Evolutionary conservation across 1,140 invertebrate species (phyloP).

Genomic region (Marisa cornuarietis): DNA sequence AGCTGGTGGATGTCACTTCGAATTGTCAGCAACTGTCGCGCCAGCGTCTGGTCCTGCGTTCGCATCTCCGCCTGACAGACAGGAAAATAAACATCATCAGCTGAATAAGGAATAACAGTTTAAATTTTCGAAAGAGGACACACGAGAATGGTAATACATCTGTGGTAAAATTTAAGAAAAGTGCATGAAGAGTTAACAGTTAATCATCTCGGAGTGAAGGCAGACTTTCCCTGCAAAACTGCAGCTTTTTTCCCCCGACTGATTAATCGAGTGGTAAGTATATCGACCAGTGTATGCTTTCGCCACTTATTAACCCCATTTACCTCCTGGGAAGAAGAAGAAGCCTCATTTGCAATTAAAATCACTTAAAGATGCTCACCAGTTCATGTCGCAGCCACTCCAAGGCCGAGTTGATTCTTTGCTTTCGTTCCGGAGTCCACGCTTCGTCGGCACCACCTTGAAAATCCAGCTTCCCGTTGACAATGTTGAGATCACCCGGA

Average conservation of each 20-base stretch:
- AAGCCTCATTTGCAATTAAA: not conserved
- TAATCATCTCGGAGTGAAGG: too few species aligned
- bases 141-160: not conserved
- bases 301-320: too few species aligned
- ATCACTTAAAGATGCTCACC: slow-evolving; percentile 24
- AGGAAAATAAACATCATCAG: not conserved
- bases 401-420: slow-evolving; percentile 29
- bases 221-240: too few species aligned
- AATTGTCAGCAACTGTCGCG: slow-evolving; percentile 49
- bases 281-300: too few species aligned
- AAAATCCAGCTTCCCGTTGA: slow-evolving; percentile 12
- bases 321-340: too few species aligned
- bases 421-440: slow-evolving; percentile 27
- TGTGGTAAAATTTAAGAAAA: too few species aligned
- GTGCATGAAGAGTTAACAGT: too few species aligned
- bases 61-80: slow-evolving; percentile 54
- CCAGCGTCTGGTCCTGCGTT: slow-evolving; percentile 52
- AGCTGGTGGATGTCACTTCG: slow-evolving; percentile 54
- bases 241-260: too few species aligned
- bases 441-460: slow-evolving; percentile 10
- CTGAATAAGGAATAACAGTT: not conserved
- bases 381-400: slow-evolving; percentile 36
- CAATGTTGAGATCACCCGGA: not conserved
- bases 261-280: too few species aligned
- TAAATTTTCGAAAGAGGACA: not conserved